Evolutionary conservation across 1,140 invertebrate species (phyloP).

Genomic region (Tachypleus tridentatus): DNA sequence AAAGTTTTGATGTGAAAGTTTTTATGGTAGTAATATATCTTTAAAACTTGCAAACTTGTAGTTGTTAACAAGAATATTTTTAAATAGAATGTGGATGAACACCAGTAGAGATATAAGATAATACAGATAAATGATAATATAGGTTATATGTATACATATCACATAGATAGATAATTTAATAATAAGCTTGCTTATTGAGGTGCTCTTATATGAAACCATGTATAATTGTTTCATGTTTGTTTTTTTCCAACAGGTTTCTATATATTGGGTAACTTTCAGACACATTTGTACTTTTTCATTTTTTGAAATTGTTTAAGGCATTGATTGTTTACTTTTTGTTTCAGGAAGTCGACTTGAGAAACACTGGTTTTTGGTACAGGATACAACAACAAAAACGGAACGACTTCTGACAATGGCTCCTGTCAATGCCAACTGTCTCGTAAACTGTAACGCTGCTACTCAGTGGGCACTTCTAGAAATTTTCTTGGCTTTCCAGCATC

Average conservation of each 20-base stretch:
- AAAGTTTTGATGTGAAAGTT: no score
- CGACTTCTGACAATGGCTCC: slow-evolving; percentile 65
- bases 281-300: not conserved
- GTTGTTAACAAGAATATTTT: no score
- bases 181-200: no score
- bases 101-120: no score
- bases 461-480: slow-evolving; percentile 58
- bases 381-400: slow-evolving; percentile 64
- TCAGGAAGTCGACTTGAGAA: slow-evolving; percentile 64
- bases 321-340: slow-evolving; percentile 20
- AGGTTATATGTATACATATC: no score
- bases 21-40: no score
- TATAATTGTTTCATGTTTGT: slow-evolving; percentile 6
- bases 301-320: not conserved
- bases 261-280: not conserved
- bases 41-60: no score
- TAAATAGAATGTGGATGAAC: no score
- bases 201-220: not conserved
- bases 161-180: no score
- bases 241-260: not conserved
- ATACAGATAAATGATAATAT: no score
- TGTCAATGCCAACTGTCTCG: slow-evolving; percentile 43
- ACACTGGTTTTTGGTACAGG: slow-evolving; percentile 76
- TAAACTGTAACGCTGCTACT: slow-evolving; percentile 37
- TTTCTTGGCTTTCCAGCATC: slow-evolving; percentile 73